Conservation (phyloP, 2,888 invertebrate genomes). For the Drepanosiphum platanoidis region DNA sequence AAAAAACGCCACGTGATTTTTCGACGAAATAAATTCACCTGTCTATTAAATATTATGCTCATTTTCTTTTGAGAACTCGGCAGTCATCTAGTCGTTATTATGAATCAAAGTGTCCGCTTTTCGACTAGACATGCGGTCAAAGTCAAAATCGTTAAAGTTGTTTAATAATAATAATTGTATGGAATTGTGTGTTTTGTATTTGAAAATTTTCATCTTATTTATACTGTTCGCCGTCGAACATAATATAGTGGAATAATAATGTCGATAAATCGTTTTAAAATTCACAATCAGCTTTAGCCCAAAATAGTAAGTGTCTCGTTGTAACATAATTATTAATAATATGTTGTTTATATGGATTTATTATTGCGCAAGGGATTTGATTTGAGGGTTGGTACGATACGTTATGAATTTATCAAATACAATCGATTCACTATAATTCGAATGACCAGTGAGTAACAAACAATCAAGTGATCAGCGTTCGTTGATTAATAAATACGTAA, state of each 20-base stretch:
- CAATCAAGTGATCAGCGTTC: no score
- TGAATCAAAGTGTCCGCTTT: not conserved
- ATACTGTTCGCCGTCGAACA: not conserved
- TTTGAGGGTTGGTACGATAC: no score
- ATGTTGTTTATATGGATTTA: no score
- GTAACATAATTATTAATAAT: no score
- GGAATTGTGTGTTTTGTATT: not conserved
- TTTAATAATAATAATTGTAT: not conserved
- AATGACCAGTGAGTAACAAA: no score
- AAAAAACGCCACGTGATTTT: not conserved
- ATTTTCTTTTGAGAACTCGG: not conserved
- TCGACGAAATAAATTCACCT: not conserved
- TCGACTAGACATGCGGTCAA: not conserved
- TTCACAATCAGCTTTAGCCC: not conserved
- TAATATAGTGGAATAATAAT: not conserved
- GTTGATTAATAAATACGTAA: no score
- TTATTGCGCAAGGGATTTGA: no score
- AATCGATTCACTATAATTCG: no score
- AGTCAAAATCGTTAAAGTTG: no score
- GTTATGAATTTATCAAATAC: no score
- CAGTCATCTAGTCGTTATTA: not conserved
- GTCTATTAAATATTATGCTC: not conserved
- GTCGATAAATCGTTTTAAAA: not conserved
- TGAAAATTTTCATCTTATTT: not conserved
- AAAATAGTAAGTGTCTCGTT: not conserved